Evolutionary conservation across 2,113 vertebrate species (phyloP), one percentile per base, ranked within the genome.

Genomic region (Eudyptes chrysolophus): DNA sequence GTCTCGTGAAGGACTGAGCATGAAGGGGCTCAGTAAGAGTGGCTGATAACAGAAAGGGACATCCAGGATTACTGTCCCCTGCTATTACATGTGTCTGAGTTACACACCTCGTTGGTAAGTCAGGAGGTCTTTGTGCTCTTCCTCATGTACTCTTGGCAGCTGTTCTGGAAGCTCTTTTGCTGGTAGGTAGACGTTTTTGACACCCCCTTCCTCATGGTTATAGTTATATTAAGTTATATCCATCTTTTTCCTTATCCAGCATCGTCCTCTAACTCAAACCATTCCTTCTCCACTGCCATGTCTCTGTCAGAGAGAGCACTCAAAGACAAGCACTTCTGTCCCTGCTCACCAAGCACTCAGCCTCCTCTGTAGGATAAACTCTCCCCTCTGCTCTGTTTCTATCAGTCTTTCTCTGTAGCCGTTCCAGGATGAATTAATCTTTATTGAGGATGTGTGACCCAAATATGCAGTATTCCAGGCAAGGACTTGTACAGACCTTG

Each of bases 381-480:
- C 62, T 92, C 71, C 38, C 9, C 78, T 92, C 38, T 26, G 16
- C 52, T 80, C 69, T 57, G 26, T 42, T 88, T 79, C 75, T 65
- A 49, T 81, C 26, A 32, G 42, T 78, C 77, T 88, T 87, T 55
- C 66, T 64, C 40, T 42, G 15, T 46, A 72, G 54, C 19, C 5
- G 10, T 57, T 87, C 30, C 72, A 81, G 84, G 62, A 36, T 30
- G 32, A 94, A 89, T 70, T 74, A 10, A 84, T 80, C 36, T 79
- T 89, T 92, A 74, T 68, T 80, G n/a, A 79, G 38, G 32, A 82
- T 60, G 46, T 87, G 65, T 95, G 92, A 93, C 87, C 88, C 57
- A 86, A 61, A 94, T 85, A 76, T 7, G n/a, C 44, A 46, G 26
- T 36, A 76, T 90, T 90, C 36, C 27, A 83, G 86, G 52, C 62